A percentile compares a stretch with the other conserved stretches of the same genome.
Conservation (phyloP, 2,797 vertebrate genomes). For the Lepilemur ruficaudatus region DNA sequence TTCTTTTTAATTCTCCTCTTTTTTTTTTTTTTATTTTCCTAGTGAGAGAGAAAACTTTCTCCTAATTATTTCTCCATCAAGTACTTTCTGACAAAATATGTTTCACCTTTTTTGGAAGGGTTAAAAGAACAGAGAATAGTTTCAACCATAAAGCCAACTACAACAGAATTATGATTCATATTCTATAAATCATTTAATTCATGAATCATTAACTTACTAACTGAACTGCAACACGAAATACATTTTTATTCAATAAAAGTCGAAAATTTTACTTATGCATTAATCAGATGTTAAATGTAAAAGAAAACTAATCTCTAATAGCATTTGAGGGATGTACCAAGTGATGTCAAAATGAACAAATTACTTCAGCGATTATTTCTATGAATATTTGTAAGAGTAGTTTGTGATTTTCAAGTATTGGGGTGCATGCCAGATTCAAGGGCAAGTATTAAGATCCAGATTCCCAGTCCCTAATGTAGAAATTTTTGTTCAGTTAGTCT, state of each 20-base stretch:
- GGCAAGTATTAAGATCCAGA: background rate
- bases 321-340: background rate
- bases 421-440: background rate
- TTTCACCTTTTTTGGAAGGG: background rate
- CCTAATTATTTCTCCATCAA: background rate
- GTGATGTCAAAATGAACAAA: constrained; percentile 16
- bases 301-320: constrained; percentile 47
- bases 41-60: background rate
- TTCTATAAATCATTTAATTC: constrained; percentile 68
- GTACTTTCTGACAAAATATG: constrained; percentile 12
- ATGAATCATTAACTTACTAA: constrained; percentile 64
- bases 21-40: background rate
- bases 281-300: constrained; percentile 68
- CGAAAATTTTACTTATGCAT: constrained; percentile 39
- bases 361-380: background rate
- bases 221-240: constrained; percentile 54
- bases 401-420: background rate
- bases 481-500: background rate
- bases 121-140: constrained; percentile 36
- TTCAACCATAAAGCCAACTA: constrained; percentile 32
- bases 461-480: background rate
- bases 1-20: background rate
- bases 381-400: background rate
- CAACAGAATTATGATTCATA: constrained; percentile 34
- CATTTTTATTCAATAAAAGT: constrained; percentile 46